Evolutionary conservation across 2,888 invertebrate genomes (phyloP), one percentile per base, ranked within the genome.

Genomic region (Abrostola tripartita): DNA sequence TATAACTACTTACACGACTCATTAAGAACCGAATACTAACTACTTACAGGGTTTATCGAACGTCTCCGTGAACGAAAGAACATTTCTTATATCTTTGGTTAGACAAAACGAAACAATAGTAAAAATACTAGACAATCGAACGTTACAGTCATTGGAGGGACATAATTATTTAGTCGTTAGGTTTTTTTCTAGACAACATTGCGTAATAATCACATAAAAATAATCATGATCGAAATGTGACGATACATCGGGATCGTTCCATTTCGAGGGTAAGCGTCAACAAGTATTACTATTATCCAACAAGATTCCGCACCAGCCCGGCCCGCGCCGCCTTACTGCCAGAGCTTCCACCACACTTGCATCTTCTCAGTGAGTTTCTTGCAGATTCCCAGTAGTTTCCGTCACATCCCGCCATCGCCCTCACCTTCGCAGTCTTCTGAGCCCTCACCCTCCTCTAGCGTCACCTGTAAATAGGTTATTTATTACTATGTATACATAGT

Each of bases 381-480:
- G 95, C 97, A 98, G 95, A 98, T 96, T 95, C 97, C 97, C 93
- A 97, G 96, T 95, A 98, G 96, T 97, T 97, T 97, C 97, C 97
- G 98, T 98, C 98, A 98, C 97, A 98, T 98, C 92, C 97, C 97
- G 95, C 94, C 93, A 77, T 94, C 95, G 57, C 92, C 95, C 69
- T 94, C 94, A 11, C 92, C 95, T 71, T 95, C 94, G 86, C 95
- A 95, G 68, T 95, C 95, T 84, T 95, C 95, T 61, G 96, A 96
- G 79, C 96, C 96, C 81, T 97, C 97, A 72, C 97, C 97, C 90
- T 98, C 98, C 92, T 98, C 98, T 86, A 98, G 95, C 71, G 98
- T 98, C 83, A 98, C 97, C 96, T 97, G 93, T 78, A 51, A 74
- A 79, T 61, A 81, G 84, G 61, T 52, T 10, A 4, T 60, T 40